Conservation (phyloP, 2,797 vertebrate genomes). For the Lateolabrax maculatus region DNA sequence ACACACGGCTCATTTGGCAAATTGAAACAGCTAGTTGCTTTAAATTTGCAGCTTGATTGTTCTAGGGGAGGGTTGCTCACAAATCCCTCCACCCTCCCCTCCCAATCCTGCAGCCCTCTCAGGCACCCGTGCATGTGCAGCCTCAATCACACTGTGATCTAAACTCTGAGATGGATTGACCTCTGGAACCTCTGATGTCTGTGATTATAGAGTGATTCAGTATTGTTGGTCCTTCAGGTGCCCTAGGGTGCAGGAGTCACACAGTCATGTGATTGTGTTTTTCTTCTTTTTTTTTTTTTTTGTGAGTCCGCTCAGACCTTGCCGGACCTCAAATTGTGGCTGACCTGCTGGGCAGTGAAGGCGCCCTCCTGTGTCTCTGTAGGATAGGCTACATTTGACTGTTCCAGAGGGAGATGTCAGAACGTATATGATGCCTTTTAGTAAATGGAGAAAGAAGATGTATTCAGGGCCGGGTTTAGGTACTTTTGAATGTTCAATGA, state of each 20-base stretch:
- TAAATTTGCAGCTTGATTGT: conserved; percentile 51
- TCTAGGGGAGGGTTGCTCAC: conserved; percentile 19
- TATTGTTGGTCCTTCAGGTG: conserved; percentile 47
- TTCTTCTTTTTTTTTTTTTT: not conserved
- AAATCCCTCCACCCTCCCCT: conserved; percentile 13
- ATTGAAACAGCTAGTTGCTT: conserved; percentile 46
- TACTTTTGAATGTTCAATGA: no score
- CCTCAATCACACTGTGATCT: conserved; percentile 31
- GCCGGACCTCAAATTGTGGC: conserved; percentile 46
- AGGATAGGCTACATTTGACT: conserved; percentile 19
- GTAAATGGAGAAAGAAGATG: not conserved
- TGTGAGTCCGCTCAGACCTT: conserved; percentile 60
- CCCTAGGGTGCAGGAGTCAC: conserved; percentile 62
- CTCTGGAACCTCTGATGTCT: conserved; percentile 50
- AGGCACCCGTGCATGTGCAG: conserved; percentile 17
- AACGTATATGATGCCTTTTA: not conserved
- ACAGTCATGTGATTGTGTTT: conserved; percentile 37
- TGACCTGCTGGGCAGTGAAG: conserved; percentile 48
- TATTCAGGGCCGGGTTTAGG: not conserved
- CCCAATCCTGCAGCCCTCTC: conserved; percentile 8
- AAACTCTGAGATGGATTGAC: conserved; percentile 37
- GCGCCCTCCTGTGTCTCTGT: conserved; percentile 50
- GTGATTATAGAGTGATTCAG: conserved; percentile 61
- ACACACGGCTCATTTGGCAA: conserved; percentile 60
- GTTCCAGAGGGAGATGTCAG: not conserved